Evolutionary conservation across 92 coral and sea anemone species (phyloP), one percentile per base, ranked within the genome.

Genomic region (Actinernus sp.): DNA sequence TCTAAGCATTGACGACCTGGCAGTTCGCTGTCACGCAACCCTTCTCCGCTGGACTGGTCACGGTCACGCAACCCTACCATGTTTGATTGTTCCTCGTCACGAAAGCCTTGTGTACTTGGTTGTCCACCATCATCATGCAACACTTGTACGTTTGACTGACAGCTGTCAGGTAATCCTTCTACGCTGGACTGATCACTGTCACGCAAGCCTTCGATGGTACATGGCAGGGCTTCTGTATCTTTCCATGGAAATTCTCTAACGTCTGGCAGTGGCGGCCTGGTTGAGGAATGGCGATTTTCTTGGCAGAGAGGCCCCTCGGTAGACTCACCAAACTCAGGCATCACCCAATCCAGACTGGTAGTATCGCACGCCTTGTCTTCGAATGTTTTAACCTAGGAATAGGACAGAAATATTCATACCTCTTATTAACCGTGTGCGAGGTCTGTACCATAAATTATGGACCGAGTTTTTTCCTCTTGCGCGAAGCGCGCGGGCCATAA

Each of bases 301-400:
- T n/a, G n/a, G n/a, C n/a, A n/a, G n/a, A n/a, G n/a, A n/a, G n/a
- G n/a, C n/a, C n/a, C n/a, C 12, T 52, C 19, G 6, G 14, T 7
- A 25, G 19, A 10, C 6, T 6, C 59, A 28, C 19, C 19, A 5
- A 45, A 4, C 17, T 68, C 76, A 53, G 65, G 57, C 27, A 68
- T 55, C 2, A 28, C 23, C 65, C 76, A 68, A 16, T 68, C 76
- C 20, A 41, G 56, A 54, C 65, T 55, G 29, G 58, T 27, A 0
- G 79, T 71, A 49, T 71, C 69, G 11, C 79, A 71, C 7, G 57
- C 31, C 30, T 71, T 71, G 60, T 71, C 79, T 2, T 31, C 48
- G 21, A 26, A 69, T 6, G 31, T 20, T 23, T 46, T 71, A 9
- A 25, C 29, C 69, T 46, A 11, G n/a, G 22, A 71, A n/a, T n/a